Evolutionary conservation across 1,140 invertebrate genomes (phyloP), one percentile per base, ranked within the genome.

Genomic region (Psix sp.): DNA sequence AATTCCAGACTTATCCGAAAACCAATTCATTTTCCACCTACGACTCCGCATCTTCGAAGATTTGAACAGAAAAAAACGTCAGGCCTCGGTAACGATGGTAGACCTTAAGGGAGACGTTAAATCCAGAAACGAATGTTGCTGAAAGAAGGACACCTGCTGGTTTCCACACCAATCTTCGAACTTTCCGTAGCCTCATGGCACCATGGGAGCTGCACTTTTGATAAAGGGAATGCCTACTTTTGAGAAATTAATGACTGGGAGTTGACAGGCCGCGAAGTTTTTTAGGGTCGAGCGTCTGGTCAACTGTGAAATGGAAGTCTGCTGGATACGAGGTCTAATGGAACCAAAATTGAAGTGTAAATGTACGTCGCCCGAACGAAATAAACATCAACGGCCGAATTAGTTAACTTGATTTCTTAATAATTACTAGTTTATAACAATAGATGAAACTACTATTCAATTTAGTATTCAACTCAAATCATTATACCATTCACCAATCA

Each of bases 121-220:
- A 59, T 35, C 36, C 45, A 13, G 16, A 62, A 74, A 74, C 59
- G 63, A 68, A 65, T 56, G 66, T 54, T 52, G 35, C 60, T 39
- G 20, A 14, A 5, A 31, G 24, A 24, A 36, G 54, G 66, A 70
- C 73, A 75, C 59, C 73, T 75, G 73, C 60, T 66, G 52, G 65
- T 75, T 75, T 70, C 48, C 73, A 70, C 73, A 75, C 73, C 60
- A 75, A 70, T 75, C 73, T 70, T 70, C 48, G 48, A 54, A 70
- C 59, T 60, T 70, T 38, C 52, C 17, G 52, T 51, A 52, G 45
- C 31, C 45, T 51, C 54, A 65, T 57, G 62, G 26, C 35, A 3
- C 26, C 29, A 29, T 20, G 45, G 15, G 51, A 65, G 65, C 51
- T 68, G 63, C 52, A 74, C 59, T 66, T 75, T 75, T 75, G 73